Evolutionary conservation across 2,797 vertebrate genomes (phyloP), one percentile per base, ranked within the genome.

Genomic region (Scolopax bukidnonensis): DNA sequence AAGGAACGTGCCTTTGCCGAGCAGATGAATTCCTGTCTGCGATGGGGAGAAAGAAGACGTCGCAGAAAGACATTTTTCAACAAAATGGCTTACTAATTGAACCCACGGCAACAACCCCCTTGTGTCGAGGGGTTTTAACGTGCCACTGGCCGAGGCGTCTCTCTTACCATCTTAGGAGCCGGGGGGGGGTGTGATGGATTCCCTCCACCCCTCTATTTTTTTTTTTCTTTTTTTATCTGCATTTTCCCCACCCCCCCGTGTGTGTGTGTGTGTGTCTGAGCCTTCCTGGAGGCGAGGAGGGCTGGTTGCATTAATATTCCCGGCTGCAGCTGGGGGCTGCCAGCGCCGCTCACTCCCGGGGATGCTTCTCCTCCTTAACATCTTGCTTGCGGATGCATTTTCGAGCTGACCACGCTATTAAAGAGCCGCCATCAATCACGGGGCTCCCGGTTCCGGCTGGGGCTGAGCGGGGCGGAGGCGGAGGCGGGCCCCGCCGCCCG

Each of bases 371-470:
- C 96, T 97, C 94, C 92, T 71, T 91, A 80, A 91, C 94, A 75
- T 97, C 96, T 97, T 96, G 96, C 97, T 98, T 97, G 97, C 98
- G 95, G 97, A 89, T 98, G 98, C 98, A 86, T 89, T 98, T 98
- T 97, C 93, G 86, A 96, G 97, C 97, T 97, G 98, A 95, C 97
- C 97, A 92, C 89, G 98, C 98, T 97, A 93, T 97, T 95, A 93
- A 53, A 92, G 97, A 97, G 97, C 98, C 96, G 95, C 98, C 97
- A 98, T 98, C 98, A 97, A 98, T 98, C 98, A 98, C 84, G 45
- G 82, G 81, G 96, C 90, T 95, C 98, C 98, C 98, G 98, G 98
- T 98, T 98, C 98, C 98, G 97, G 98, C 98, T 98, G 63, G 87
- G 89, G 89, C 51, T 38, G 53, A 43, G 84, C 73, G 85, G 88